Base-by-base conservation (phyloP, 2,888 invertebrate species). In the Volucella inflata region DNA sequence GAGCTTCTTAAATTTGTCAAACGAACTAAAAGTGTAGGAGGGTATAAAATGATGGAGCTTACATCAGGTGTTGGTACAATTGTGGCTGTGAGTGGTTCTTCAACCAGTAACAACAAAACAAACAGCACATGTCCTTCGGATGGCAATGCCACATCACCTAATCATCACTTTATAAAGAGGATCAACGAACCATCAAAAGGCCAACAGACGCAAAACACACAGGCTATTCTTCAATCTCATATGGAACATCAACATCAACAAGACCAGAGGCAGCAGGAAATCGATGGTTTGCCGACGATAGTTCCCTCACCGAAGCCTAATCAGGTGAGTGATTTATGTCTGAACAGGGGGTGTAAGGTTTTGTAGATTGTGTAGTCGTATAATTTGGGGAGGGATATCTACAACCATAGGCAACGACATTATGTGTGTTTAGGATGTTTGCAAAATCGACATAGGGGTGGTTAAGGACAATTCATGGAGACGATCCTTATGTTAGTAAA, bases 261-360 rank as follows among this genome's bases (percentile, higher is more conserved):
- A 44, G 78, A 83, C 42, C 83, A 79, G 0, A 64, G 46, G 40
- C 79, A 84, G 9, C 79, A 67, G 40, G 75, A 85, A n/a, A 60
- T 80, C 42, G 80, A 80, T 48, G 42, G 55, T 8, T 60, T 76
- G 38, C 36, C 80, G 36, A 62, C 83, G 16, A 42, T 76, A 17
- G 50, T 72, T n/a, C 70, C 74, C 10, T 78, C 78, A 9, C 84
- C 84, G 17, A 85, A 85, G 40, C 84, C 80, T 46, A 85, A 85
- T 62, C 84, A 85, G 76, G 84, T 85, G 60, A 75, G 84, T 74
- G 60, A 70, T 70, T 70, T 62, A 79, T 42, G 51, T 8, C 30
- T 16, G 14, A 6, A 30, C 30, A 30, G 6, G 6, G 30, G 30
- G 6, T 30, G 30, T 0, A 30, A 30, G 6, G 6, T 30, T 6